Percentiles rank a stretch among this genome's conserved stretches.
These are phyloP conservation scores for Drosophila anceps DNA, from an alignment of 2,888 invertebrate genomes.

Conservation along the genomic window DNA sequence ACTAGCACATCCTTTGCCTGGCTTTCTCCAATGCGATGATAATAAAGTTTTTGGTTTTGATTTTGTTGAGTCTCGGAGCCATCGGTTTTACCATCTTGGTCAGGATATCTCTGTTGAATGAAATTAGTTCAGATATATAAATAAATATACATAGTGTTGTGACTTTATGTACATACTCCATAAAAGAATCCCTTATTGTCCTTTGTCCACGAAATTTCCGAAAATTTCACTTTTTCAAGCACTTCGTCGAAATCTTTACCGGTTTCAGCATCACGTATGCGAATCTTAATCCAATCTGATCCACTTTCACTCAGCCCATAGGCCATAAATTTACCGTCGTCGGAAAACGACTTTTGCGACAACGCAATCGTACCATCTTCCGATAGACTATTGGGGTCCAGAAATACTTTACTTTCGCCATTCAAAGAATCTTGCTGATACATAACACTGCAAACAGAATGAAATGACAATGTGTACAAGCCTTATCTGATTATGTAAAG, in stretches of 20 bases:
- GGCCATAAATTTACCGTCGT: slow-evolving; percentile 95
- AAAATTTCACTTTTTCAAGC: slow-evolving; percentile 96
- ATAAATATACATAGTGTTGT: background rate
- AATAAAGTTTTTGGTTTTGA: slow-evolving; percentile 96
- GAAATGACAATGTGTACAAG: background rate
- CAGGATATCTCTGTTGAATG: slow-evolving; percentile 90
- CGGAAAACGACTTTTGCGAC: slow-evolving; percentile 91
- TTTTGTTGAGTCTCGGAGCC: slow-evolving; percentile 96
- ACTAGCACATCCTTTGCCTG: slow-evolving; percentile 94
- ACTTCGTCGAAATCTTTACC: slow-evolving; percentile 95
- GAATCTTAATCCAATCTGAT: slow-evolving; percentile 98
- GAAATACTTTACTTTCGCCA: slow-evolving; percentile 92
- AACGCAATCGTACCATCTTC: slow-evolving; percentile 96
- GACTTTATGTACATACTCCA: slow-evolving; percentile 87
- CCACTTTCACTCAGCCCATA: slow-evolving; percentile 97
- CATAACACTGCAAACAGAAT: slow-evolving; percentile 89
- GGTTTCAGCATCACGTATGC: slow-evolving; percentile 90
- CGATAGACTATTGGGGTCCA: slow-evolving; percentile 97
- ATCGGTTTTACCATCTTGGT: slow-evolving; percentile 93
- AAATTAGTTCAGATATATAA: background rate
- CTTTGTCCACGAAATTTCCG: slow-evolving; percentile 96
- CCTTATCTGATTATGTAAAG: background rate
- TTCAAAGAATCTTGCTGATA: slow-evolving; percentile 94
- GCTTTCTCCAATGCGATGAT: slow-evolving; percentile 94
- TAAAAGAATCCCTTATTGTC: slow-evolving; percentile 98